Base-by-base conservation (phyloP, 2,888 invertebrate genomes). In the Zaprionus lineosus region DNA sequence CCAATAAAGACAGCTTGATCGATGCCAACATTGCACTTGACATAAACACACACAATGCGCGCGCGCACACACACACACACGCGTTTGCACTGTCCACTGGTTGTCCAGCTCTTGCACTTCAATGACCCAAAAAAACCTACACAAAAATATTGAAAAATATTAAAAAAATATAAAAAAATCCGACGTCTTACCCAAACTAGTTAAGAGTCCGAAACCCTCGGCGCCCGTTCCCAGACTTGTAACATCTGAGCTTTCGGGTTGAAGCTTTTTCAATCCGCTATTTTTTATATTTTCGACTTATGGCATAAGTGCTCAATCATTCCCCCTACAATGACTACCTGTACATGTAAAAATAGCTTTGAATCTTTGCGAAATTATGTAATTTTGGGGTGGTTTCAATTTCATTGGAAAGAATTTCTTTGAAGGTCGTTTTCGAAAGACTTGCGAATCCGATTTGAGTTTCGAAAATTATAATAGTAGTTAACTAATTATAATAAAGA, bases 1-100 rank as follows among this genome's bases (percentile, higher is more conserved):
- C 86, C 72, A 86, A 85, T 84, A 83, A 83, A 84, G 62, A 64
- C 66, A 53, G 59, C 57, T 76, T 76, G 85, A 84, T 86, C 74
- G 76, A 74, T 72, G 61, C 75, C 79, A 71, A 55, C 71, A 69
- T 61, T 85, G 85, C 82, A 82, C 82, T 82, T 82, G 82, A 84
- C 84, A 86, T 67, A 79, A 59, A 50, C 68, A 44, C 36, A 44
- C 34, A 37, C 52, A n/a, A n/a, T n/a, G n/a, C n/a, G n/a, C n/a
- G n/a, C n/a, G n/a, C n/a, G n/a, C n/a, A 34, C 40, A 26, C 44
- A 44, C 26, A 28, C 26, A 40, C 28, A 37, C 43, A 36, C 53
- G n/a, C n/a, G n/a, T n/a, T n/a, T n/a, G n/a, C n/a, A 50, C 57
- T 31, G 11, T 37, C 37, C 28, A 47, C 46, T 11, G 46, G 52